Evolutionary conservation across 1,140 invertebrate species (phyloP), one percentile per base, ranked within the genome.

Genomic region (Aphidius ervi): DNA sequence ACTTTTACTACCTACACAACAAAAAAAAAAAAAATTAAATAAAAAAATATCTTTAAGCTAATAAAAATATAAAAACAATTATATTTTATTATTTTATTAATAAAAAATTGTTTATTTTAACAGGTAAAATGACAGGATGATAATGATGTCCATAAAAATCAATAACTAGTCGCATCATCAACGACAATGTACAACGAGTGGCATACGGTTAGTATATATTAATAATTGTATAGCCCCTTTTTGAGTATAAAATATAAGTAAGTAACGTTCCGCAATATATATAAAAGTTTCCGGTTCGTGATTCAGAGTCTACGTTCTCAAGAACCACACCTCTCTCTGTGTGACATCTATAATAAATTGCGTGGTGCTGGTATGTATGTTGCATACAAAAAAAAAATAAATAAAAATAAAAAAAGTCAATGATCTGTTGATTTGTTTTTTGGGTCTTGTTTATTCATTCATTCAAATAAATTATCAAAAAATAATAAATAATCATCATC

Each of bases 171-270:
- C 23, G 16, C 16, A 43, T 46, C 10, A 6, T 37, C 50, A 46
- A 47, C 23, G 23, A 74, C 71, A 57, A 79, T 79, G 77, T 68
- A 73, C 67, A 65, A 65, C 64, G 77, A 78, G 62, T 79, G 77
- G 77, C 74, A 77, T 59, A 77, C 74, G 76, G 77, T 79, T 58
- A 78, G 57, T 63, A 41, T 31, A 41, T 43, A 53, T 3, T 31
- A 31, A 31, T 10, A n/a, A 4, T 16, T 31, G 23, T 31, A 31
- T 4, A 31, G 23, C 23, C 23, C 23, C 23, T 47, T 47, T 47
- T 54, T 47, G 8, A 40, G 31, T 39, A 23, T 45, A 16, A n/a
- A 23, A 23, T 9, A 9, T 54, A 52, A 49, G 10, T 31, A 5
- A 53, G 52, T 46, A 43, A 1, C 47, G 45, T 43, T n/a, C n/a